Percentiles rank a stretch among this genome's conserved stretches.
Conservation (phyloP, 2,797 vertebrate genomes). For the Chelonia mydas region DNA sequence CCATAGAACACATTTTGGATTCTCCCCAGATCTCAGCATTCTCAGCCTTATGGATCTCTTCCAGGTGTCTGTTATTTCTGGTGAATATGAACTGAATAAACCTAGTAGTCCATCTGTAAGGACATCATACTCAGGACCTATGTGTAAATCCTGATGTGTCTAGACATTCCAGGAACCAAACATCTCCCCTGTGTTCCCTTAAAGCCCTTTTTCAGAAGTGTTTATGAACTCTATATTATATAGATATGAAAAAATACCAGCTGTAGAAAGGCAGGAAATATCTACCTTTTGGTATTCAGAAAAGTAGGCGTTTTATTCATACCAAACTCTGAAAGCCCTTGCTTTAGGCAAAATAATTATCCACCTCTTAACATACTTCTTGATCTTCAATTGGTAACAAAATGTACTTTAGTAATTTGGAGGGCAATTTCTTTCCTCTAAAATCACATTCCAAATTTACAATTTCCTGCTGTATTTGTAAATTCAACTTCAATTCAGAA, state of each 20-base stretch:
- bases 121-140: background rate
- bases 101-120: background rate
- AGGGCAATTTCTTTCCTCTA: background rate
- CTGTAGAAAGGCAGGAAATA: background rate
- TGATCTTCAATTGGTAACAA: background rate
- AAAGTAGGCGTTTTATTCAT: background rate
- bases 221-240: background rate
- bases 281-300: background rate
- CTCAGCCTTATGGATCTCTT: background rate
- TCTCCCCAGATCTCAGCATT: background rate
- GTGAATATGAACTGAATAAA: background rate
- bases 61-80: rapidly evolving
- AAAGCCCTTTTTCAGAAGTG: background rate
- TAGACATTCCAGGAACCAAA: background rate
- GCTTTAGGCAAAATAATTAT: background rate
- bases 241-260: background rate
- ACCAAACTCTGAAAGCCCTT: background rate
- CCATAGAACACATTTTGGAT: background rate
- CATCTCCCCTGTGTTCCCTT: background rate
- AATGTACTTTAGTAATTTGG: background rate
- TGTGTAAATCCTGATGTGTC: background rate
- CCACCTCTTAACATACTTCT: background rate
- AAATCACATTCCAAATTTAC: background rate
- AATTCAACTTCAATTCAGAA: background rate
- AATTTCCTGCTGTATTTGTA: background rate